Evolutionary conservation across 2,113 vertebrate genomes (phyloP).

Genomic region (Triplophysa rosa): DNA sequence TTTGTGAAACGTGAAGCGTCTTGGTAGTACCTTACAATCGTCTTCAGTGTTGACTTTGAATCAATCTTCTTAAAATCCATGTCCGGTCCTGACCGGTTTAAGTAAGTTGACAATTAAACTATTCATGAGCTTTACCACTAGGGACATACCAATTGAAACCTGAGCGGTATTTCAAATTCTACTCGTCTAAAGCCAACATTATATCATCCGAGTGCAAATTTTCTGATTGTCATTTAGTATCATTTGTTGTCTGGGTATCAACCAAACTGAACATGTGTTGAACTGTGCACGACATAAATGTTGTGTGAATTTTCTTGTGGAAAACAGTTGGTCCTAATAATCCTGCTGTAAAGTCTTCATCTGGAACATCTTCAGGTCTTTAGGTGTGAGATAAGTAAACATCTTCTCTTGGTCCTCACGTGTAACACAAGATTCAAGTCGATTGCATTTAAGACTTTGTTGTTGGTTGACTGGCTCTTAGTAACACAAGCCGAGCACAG

Average conservation of each 20-base stretch:
- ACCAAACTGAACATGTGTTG: neutral
- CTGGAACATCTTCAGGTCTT: slow-evolving; percentile 6
- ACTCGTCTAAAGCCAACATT: no score
- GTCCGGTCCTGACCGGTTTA: neutral
- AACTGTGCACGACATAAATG: neutral
- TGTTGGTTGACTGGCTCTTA: neutral
- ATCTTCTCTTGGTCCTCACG: neutral
- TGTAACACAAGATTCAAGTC: neutral
- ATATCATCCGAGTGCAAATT: no score
- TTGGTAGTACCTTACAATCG: neutral
- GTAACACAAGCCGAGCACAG: slow-evolving; percentile 48
- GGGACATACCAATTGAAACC: no score
- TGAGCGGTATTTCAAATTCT: no score
- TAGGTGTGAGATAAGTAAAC: neutral
- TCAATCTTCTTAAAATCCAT: neutral
- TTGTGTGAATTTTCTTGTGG: neutral
- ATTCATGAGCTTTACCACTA: neutral
- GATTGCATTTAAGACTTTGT: slow-evolving; percentile 7
- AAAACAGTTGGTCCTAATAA: neutral
- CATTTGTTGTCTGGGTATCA: neutral
- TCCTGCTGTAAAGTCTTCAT: neutral
- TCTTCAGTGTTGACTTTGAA: neutral
- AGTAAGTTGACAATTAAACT: neutral
- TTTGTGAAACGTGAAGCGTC: neutral
- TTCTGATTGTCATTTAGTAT: no score